phyloP scores from a whole-genome alignment of 2,113 vertebrate genomes.

The Eublepharis macularius region DNA sequence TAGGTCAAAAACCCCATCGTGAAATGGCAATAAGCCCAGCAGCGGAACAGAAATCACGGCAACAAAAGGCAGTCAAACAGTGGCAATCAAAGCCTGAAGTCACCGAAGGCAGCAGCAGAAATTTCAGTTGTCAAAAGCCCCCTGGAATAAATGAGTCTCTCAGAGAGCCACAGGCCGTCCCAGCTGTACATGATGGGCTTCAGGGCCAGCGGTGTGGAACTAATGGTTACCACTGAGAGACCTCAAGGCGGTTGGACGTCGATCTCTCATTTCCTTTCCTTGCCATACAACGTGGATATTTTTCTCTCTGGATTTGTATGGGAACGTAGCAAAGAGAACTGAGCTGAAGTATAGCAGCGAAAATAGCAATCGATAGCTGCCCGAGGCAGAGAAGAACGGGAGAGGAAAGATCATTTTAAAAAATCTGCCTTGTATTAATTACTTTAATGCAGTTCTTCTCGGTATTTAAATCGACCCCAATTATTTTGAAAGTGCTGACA shows the following conservation, averaged over 20 bases:
- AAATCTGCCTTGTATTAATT: not conserved
- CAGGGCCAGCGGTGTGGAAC: not conserved
- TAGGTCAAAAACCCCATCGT: no score
- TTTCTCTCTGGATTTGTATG: not conserved
- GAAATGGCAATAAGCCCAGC: no score
- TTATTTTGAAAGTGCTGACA: not conserved
- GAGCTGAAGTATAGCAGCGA: not conserved
- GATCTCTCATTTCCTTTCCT: not conserved
- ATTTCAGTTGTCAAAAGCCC: no score
- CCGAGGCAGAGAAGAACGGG: not conserved
- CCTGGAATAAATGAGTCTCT: no score
- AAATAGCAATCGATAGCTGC: not conserved
- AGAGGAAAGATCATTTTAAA: not conserved
- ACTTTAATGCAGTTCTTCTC: conserved; percentile 9
- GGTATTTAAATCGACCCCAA: not conserved
- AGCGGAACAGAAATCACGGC: no score
- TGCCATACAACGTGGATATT: not conserved
- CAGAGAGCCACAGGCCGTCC: no score
- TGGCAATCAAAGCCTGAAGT: no score
- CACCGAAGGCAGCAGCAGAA: no score
- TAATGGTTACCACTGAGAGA: no score
- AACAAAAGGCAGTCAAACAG: no score
- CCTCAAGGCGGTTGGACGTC: not conserved
- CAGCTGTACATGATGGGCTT: not conserved
- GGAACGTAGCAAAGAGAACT: not conserved